Conservation (phyloP, 1,140 invertebrate genomes). For the Sinonovacula constricta region DNA sequence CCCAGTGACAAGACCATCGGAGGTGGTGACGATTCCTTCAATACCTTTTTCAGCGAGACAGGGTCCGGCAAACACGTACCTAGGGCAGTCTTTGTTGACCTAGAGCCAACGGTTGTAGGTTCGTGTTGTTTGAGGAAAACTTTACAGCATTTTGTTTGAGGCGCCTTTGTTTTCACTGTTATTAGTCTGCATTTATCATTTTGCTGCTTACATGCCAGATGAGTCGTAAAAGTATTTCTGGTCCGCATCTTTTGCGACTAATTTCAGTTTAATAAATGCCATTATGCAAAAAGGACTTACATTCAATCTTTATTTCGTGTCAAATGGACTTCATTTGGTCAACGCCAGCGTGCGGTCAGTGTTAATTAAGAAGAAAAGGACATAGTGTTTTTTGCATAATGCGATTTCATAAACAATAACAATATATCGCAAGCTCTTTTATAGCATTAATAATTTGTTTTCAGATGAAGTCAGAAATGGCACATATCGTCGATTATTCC, state of each 20-base stretch:
- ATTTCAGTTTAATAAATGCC: neutral
- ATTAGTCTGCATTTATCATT: neutral
- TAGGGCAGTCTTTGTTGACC: conserved; percentile 78
- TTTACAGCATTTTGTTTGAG: neutral
- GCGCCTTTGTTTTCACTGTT: neutral
- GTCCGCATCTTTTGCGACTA: neutral
- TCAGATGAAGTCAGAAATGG: conserved; percentile 40
- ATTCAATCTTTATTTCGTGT: neutral
- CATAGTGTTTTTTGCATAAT: neutral
- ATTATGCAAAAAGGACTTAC: neutral
- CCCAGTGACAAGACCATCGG: no score
- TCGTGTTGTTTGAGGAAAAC: conserved; percentile 35
- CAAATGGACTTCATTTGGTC: no score
- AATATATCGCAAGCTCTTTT: neutral
- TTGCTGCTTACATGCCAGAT: neutral
- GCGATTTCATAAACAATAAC: neutral
- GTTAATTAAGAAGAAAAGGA: neutral
- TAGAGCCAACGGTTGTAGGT: conserved; percentile 79
- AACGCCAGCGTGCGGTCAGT: no score
- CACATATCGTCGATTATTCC: conserved; percentile 77
- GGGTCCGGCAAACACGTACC: conserved; percentile 82
- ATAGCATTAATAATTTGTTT: neutral
- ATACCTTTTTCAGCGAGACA: conserved; percentile 82
- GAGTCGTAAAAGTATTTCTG: neutral
- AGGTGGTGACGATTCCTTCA: no score